These are phyloP conservation scores for Lepidochrysops patricia DNA, from an alignment of 2,888 invertebrate genomes.

Conservation along the genomic window DNA sequence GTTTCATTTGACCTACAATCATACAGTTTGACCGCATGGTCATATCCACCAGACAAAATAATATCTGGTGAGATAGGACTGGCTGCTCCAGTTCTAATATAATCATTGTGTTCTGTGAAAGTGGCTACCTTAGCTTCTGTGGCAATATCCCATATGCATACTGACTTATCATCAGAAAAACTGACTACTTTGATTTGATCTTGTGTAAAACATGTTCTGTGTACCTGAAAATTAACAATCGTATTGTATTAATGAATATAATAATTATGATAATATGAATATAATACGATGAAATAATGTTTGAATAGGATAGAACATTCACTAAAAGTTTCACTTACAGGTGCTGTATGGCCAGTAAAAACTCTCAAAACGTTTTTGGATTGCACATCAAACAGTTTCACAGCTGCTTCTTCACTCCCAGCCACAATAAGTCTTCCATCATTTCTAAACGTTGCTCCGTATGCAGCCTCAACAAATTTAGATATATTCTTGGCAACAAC, in stretches of 20 bases:
- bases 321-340: constrained; percentile 69
- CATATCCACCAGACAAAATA: constrained; percentile 91
- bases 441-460: constrained; percentile 87
- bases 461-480: constrained; percentile 87
- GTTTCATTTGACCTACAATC: constrained; percentile 84
- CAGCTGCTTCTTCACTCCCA: constrained; percentile 90
- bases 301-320: no score
- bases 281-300: no score
- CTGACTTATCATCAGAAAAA: constrained; percentile 93
- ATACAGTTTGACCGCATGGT: constrained; percentile 89
- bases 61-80: constrained; percentile 85
- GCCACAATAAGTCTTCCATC: constrained; percentile 90
- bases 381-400: constrained; percentile 91
- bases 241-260: neutral
- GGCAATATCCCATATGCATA: constrained; percentile 93
- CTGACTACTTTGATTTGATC: constrained; percentile 87
- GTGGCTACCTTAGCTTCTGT: constrained; percentile 82
- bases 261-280: no score
- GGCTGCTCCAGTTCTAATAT: constrained; percentile 87
- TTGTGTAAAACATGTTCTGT: constrained; percentile 86
- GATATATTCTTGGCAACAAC: constrained; percentile 87
- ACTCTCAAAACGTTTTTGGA: constrained; percentile 87
- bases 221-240: constrained; percentile 67
- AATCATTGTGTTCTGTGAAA: constrained; percentile 83
- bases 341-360: constrained; percentile 87